Evolutionary conservation across 2,113 vertebrate genomes (phyloP).

Genomic region (Phylloscopus whistleri): DNA sequence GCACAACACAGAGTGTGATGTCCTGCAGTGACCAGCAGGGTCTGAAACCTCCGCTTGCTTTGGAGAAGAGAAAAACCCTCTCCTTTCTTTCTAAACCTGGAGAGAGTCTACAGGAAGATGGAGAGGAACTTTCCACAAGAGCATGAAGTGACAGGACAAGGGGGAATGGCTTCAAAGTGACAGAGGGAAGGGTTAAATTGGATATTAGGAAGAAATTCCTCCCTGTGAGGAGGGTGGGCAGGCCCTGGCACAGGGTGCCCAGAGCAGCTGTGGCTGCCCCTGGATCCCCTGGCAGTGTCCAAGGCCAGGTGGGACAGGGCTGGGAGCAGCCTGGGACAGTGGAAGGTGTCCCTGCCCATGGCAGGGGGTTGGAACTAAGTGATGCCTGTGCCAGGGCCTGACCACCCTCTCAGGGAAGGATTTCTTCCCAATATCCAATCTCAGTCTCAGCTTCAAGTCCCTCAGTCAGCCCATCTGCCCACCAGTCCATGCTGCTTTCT

Average conservation of each 20-base stretch:
- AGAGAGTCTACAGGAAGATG: neutral
- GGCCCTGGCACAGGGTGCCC: neutral
- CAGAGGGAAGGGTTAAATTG: neutral
- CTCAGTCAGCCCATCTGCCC: neutral
- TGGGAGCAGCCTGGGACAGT: too few relatives aligned
- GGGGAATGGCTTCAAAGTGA: neutral
- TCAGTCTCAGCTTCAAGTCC: neutral
- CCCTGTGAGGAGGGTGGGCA: neutral
- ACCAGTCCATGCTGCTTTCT: neutral
- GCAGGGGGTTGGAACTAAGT: too few relatives aligned
- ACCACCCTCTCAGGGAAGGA: neutral
- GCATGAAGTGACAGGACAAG: neutral
- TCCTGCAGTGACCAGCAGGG: neutral
- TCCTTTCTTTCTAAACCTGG: neutral
- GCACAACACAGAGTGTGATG: rapidly evolving
- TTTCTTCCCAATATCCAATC: neutral
- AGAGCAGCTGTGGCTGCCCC: too few relatives aligned
- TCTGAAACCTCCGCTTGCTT: neutral
- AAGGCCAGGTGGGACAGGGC: too few relatives aligned
- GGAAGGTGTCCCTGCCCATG: too few relatives aligned
- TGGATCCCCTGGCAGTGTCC: too few relatives aligned
- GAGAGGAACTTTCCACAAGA: neutral
- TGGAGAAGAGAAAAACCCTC: neutral
- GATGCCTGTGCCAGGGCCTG: neutral
- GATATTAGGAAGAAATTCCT: neutral